Percentiles rank a stretch among this genome's conserved stretches.
These are phyloP conservation scores for Drosophila mettleri DNA, from an alignment of 2,888 invertebrate genomes.

Conservation along the genomic window DNA sequence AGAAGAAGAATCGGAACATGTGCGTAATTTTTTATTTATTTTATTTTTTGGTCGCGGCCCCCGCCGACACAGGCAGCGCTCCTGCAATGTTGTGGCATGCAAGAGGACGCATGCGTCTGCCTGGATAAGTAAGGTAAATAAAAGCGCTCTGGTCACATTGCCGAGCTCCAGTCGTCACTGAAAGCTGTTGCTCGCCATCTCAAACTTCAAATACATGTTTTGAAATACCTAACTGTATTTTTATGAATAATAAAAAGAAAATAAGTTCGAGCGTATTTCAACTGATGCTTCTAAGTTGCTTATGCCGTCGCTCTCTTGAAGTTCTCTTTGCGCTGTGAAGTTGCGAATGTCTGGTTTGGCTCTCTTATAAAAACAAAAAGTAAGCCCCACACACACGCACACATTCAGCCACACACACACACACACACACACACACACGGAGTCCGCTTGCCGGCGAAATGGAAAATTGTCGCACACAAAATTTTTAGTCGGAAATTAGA, in stretches of 20 bases:
- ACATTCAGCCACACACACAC: constrained; percentile 1
- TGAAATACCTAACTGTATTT: not conserved
- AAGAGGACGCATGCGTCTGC: constrained; percentile 46
- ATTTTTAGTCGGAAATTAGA: constrained; percentile 73
- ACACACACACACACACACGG: constrained; percentile 19
- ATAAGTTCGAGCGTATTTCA: not conserved
- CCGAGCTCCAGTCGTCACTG: not conserved
- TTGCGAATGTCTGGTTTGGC: constrained; percentile 6
- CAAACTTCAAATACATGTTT: not conserved
- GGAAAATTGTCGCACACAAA: constrained; percentile 66
- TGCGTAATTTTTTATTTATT: not conserved
- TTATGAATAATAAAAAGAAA: not conserved
- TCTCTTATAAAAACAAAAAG: constrained; percentile 42
- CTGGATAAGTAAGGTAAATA: constrained; percentile 35
- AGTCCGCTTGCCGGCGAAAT: constrained; percentile 65
- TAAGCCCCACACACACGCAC: not conserved
- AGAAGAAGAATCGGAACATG: not conserved
- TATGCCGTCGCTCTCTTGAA: not conserved
- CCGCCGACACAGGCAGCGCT: not conserved
- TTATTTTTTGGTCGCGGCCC: not conserved
- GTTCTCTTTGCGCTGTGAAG: constrained; percentile 36
- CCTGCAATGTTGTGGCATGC: constrained; percentile 1
- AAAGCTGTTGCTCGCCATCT: not conserved
- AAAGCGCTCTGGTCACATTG: constrained; percentile 31
- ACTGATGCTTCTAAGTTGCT: constrained; percentile 3